Evolutionary conservation across 2,113 vertebrate genomes (phyloP).

Genomic region (Probosciger aterrimus): DNA sequence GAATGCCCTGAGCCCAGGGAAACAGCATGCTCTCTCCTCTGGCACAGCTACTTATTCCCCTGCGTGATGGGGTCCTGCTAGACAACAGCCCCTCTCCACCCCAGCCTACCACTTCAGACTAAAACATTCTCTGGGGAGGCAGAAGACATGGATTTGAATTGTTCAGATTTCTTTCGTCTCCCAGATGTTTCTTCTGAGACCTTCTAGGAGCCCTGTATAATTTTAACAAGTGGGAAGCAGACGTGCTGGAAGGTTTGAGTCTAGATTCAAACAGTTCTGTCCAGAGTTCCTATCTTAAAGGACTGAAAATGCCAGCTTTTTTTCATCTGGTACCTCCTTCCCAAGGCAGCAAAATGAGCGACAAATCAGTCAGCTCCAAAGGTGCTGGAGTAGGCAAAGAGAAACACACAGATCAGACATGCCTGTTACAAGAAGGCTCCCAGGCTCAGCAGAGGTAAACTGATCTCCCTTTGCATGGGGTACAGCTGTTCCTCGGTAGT

Average conservation of each 20-base stretch:
- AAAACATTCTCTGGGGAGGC: not conserved
- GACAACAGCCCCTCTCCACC: not conserved
- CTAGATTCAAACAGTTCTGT: not conserved
- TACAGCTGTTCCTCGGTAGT: not conserved
- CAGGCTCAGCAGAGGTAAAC: not conserved
- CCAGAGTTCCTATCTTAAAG: not conserved
- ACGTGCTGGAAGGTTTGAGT: not conserved
- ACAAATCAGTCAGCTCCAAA: not conserved
- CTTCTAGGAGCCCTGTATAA: not conserved
- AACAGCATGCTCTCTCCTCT: not conserved
- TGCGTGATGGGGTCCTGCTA: not conserved
- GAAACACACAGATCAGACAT: not conserved
- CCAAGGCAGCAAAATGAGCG: not conserved
- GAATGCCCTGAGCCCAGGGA: not conserved
- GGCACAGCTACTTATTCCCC: not conserved
- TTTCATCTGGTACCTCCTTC: not conserved
- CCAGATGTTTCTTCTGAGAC: not conserved
- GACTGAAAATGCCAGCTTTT: not conserved
- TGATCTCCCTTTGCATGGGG: not conserved
- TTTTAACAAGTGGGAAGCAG: not conserved
- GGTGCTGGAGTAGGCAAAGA: not conserved
- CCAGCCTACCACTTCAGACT: not conserved
- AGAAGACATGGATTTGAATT: not conserved
- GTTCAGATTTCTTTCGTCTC: not conserved
- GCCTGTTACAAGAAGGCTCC: not conserved